These are phyloP conservation scores for Myoxocephalus aenaeus DNA, from an alignment of 2,797 vertebrate species.

Conservation along the genomic window DNA sequence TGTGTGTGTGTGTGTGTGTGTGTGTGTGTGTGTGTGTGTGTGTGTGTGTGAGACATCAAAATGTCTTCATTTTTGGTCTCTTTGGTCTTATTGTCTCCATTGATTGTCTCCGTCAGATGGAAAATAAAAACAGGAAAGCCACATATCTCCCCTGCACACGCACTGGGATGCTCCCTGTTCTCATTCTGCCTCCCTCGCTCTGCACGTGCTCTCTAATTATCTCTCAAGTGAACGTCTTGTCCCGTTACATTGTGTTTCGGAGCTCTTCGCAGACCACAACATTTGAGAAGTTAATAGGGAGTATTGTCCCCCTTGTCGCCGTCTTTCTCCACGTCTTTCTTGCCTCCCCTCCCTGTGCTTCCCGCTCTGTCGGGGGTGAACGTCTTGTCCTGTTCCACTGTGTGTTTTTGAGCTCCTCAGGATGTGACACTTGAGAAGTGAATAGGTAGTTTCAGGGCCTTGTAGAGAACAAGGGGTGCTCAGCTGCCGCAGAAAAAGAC, in stretches of 20 bases:
- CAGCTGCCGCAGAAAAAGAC: constrained; percentile 44
- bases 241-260: constrained; percentile 61
- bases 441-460: constrained; percentile 61
- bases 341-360: constrained; percentile 10
- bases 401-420: constrained; percentile 61
- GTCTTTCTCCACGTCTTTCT: background rate
- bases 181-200: background rate
- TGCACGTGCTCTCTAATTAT: constrained; percentile 50
- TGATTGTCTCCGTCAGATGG: constrained; percentile 10
- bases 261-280: constrained; percentile 48
- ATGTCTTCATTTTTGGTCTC: background rate
- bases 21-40: no score
- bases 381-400: constrained; percentile 71
- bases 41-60: background rate
- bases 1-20: no score
- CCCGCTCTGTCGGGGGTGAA: constrained; percentile 47
- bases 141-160: constrained; percentile 30
- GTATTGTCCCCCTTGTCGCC: constrained; percentile 31
- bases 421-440: constrained; percentile 58
- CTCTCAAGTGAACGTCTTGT: constrained; percentile 64
- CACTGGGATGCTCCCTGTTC: background rate
- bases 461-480: constrained; percentile 68
- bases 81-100: constrained; percentile 16
- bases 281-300: constrained; percentile 56
- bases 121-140: constrained; percentile 43